These are phyloP conservation scores for Hoplodrina ambigua DNA, from an alignment of 2,888 invertebrate genomes.

Conservation along the genomic window DNA sequence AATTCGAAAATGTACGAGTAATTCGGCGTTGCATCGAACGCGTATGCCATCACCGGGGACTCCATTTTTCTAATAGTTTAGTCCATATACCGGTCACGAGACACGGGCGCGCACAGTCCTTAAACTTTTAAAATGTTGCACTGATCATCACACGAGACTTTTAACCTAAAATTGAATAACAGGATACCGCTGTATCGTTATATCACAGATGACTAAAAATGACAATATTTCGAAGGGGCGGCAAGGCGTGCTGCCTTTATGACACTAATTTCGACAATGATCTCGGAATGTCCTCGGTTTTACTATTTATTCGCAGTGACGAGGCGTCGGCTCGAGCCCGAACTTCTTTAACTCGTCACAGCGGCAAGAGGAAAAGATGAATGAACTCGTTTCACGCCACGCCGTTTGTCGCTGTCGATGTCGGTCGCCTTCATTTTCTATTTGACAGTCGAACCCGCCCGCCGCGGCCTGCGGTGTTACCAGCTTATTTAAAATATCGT, in stretches of 20 bases:
- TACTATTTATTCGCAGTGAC: conserved; percentile 84
- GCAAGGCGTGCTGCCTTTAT: conserved; percentile 77
- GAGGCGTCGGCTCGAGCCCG: conserved; percentile 77
- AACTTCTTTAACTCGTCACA: conserved; percentile 76
- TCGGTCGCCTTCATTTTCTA: conserved; percentile 69
- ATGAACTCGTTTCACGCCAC: conserved; percentile 78
- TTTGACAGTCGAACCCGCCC: conserved; percentile 63
- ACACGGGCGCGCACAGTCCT: conserved; percentile 70
- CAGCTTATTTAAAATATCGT: conserved; percentile 24
- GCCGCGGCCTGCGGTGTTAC: conserved; percentile 45
- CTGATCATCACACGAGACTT: conserved; percentile 85
- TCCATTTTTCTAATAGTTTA: conserved; percentile 76
- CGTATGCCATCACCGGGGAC: conserved; percentile 87
- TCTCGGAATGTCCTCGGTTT: conserved; percentile 77
- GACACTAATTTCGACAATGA: conserved; percentile 81
- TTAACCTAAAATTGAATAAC: conserved; percentile 84
- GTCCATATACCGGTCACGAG: conserved; percentile 70
- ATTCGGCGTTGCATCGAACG: conserved; percentile 93
- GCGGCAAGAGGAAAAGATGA: conserved; percentile 76
- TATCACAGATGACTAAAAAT: conserved; percentile 87
- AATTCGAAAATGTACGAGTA: conserved; percentile 98
- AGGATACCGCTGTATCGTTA: conserved; percentile 81
- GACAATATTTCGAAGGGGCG: conserved; percentile 79
- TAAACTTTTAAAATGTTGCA: conserved; percentile 73
- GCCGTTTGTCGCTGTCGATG: conserved; percentile 67